phyloP scores from a whole-genome alignment of 1,140 invertebrate genomes.

The Neodiprion lecontei region DNA sequence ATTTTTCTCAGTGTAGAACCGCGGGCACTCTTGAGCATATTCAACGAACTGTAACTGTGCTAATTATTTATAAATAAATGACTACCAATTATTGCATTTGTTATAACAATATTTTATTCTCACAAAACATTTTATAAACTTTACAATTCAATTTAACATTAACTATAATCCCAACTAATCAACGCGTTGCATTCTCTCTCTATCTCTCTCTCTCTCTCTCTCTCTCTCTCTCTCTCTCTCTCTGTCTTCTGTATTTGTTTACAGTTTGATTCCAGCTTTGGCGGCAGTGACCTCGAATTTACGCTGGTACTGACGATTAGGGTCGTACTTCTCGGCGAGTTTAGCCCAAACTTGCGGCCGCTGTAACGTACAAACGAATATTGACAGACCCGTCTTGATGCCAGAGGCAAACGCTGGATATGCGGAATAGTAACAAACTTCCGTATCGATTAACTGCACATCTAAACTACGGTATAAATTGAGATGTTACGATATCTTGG shows the following conservation, averaged over 20 bases:
- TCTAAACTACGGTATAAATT: too few relatives aligned
- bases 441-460: too few relatives aligned
- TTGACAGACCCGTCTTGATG: background rate
- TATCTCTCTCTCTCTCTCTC: background rate
- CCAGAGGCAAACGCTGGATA: background rate
- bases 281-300: constrained; percentile 62
- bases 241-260: background rate
- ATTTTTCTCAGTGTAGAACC: too few relatives aligned
- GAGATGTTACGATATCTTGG: too few relatives aligned
- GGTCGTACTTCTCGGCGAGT: constrained; percentile 66
- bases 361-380: constrained; percentile 53
- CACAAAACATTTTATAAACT: background rate
- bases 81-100: background rate
- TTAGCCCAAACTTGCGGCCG: constrained; percentile 63
- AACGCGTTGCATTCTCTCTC: background rate
- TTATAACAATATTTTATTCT: background rate
- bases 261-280: constrained; percentile 31
- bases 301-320: constrained; percentile 60
- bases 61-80: background rate
- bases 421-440: too few relatives aligned
- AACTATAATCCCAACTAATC: background rate
- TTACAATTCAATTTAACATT: background rate
- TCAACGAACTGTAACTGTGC: background rate
- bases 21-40: background rate
- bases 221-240: background rate